Conservation (phyloP, 2,797 vertebrate genomes). For the Meda fulgida region DNA sequence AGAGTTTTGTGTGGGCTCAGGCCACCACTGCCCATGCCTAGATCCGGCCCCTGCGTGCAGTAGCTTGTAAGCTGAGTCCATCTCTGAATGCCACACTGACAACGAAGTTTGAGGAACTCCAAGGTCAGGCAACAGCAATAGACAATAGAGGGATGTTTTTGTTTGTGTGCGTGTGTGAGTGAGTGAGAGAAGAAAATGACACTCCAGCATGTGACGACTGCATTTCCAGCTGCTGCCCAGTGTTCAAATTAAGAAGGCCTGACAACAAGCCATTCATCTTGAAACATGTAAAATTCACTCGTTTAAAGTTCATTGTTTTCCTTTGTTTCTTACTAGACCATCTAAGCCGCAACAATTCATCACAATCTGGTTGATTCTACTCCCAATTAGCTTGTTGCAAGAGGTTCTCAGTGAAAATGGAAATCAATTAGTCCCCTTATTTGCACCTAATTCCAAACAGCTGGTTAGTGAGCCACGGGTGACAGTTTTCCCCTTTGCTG, state of each 20-base stretch:
- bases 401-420: slow-evolving; percentile 64
- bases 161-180: slow-evolving; percentile 2
- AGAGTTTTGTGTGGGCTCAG: not conserved
- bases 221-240: slow-evolving; percentile 8
- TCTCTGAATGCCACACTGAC: slow-evolving; percentile 51
- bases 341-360: slow-evolving; percentile 72
- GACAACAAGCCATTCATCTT: slow-evolving; percentile 32
- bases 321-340: slow-evolving; percentile 39
- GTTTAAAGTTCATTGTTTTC: slow-evolving; percentile 55
- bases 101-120: slow-evolving; percentile 51
- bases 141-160: not conserved
- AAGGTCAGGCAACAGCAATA: slow-evolving; percentile 53
- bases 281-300: slow-evolving; percentile 40
- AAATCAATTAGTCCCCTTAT: slow-evolving; percentile 77
- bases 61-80: slow-evolving; percentile 24
- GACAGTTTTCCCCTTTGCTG: slow-evolving; percentile 65
- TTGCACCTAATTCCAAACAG: slow-evolving; percentile 77
- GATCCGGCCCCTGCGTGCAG: not conserved
- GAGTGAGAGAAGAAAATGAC: slow-evolving; percentile 18
- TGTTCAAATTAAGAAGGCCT: not conserved
- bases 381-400: slow-evolving; percentile 68
- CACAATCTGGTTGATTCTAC: slow-evolving; percentile 74
- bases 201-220: not conserved
- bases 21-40: not conserved
- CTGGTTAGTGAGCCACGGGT: slow-evolving; percentile 70